These are phyloP conservation scores for Todus mexicanus DNA, from an alignment of 2,797 vertebrate species.

Conservation along the genomic window DNA sequence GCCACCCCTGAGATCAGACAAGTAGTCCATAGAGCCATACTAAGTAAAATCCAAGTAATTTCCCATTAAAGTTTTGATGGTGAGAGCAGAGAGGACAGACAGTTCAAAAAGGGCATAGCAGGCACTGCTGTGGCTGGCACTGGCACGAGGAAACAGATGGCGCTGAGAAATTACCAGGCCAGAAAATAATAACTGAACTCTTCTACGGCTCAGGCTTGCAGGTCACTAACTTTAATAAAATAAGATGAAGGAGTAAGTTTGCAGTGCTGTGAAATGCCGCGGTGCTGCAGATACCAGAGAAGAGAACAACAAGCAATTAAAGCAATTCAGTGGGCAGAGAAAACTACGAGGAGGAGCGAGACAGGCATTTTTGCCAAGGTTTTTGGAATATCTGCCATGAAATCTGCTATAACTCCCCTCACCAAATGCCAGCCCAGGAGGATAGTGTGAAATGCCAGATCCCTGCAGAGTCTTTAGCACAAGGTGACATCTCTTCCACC, in stretches of 20 bases:
- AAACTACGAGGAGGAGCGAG: not conserved
- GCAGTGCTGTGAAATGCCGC: not conserved
- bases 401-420: not conserved
- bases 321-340: not conserved
- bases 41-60: not conserved
- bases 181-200: not conserved
- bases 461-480: not conserved
- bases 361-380: not conserved
- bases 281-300: not conserved
- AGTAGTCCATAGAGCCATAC: fast-evolving
- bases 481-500: not conserved
- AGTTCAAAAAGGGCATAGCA: not conserved
- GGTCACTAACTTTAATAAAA: not conserved
- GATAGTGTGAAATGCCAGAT: not conserved
- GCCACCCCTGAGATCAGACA: not conserved
- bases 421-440: not conserved
- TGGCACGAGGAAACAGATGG: not conserved
- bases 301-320: not conserved
- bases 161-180: not conserved
- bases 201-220: not conserved
- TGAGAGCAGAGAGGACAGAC: not conserved
- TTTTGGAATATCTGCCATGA: not conserved
- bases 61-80: not conserved
- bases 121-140: fast-evolving
- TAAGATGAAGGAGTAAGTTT: not conserved